Evolutionary conservation across 2,888 invertebrate species (phyloP), one percentile per base, ranked within the genome.

Genomic region (Sinelater perroti): DNA sequence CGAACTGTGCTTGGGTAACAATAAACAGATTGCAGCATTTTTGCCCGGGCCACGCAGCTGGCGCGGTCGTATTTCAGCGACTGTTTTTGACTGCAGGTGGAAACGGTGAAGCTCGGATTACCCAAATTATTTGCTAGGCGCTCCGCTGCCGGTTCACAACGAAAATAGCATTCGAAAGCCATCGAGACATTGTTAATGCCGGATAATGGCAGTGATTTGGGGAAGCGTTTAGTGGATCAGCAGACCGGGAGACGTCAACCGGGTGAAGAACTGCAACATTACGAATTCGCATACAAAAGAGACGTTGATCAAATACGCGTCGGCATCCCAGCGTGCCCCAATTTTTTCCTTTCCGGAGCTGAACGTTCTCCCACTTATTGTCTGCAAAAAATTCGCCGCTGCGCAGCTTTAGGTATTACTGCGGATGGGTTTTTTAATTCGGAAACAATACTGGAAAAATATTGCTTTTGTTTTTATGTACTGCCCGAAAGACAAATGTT

Each of bases 231-330:
- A 56, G 55, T 53, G 64, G 62, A 56, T 60, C 60, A 63, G 62
- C 62, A 60, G 56, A 57, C 61, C 61, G 63, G 55, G 60, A 61
- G 61, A 63, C 55, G 64, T 64, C 64, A 60, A 56, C 61, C 42
- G 56, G 60, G 61, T 65, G 66, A 65, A 61, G 61, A 56, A 65
- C 62, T 63, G 65, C 63, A 61, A 60, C 64, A 66, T 66, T 66
- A 65, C 59, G 62, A 62, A 66, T 65, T 61, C 66, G 66, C 65
- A 65, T 63, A 66, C 65, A 62, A 62, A 62, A 59, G 62, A 60
- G 56, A 56, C 56, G 60, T 60, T 63, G 62, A 64, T 65, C 61
- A 64, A 62, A 64, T 63, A 58, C 54, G 55, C 58, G 55, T 59
- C 61, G 56, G 56, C 36, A 47, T 56, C 47, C 49, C 52, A 52